Evolutionary conservation across 2,113 vertebrate genomes (phyloP).

Genomic region (Barbus barbus): DNA sequence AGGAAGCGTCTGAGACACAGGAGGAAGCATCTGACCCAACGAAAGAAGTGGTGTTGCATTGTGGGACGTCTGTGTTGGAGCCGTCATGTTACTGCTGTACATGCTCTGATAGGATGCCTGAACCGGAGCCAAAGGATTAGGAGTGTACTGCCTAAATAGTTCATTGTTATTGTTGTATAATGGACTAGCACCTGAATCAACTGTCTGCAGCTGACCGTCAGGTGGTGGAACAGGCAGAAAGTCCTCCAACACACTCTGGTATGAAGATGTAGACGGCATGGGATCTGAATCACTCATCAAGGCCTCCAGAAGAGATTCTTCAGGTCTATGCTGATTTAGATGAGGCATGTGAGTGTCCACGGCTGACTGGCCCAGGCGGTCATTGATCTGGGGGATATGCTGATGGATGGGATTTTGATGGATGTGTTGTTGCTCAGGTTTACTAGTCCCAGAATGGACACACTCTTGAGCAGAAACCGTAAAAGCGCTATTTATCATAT

Average conservation of each 20-base stretch:
- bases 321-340: conserved; percentile 27
- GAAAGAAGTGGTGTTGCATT: conserved; percentile 41
- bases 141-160: conserved; percentile 41
- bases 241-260: conserved; percentile 57
- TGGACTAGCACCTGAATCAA: conserved; percentile 22
- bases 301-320: conserved; percentile 24
- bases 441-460: background rate
- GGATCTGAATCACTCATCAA: conserved; percentile 55
- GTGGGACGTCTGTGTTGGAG: conserved; percentile 34
- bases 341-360: conserved; percentile 46
- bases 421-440: conserved; percentile 28
- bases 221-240: conserved; percentile 42
- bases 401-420: conserved; percentile 13
- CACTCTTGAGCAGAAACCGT: conserved; percentile 20
- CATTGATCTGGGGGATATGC: conserved; percentile 42
- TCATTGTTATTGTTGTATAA: conserved; percentile 54
- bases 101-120: conserved; percentile 37
- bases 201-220: conserved; percentile 55
- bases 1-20: conserved; percentile 63
- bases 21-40: conserved; percentile 36
- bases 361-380: conserved; percentile 55
- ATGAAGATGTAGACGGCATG: conserved; percentile 51
- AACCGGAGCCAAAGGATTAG: conserved; percentile 41
- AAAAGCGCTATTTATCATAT: conserved; percentile 55
- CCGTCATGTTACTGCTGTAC: conserved; percentile 46